phyloP scores from a whole-genome alignment of 2,888 invertebrate species.

The Minunthozetes semirufus region DNA sequence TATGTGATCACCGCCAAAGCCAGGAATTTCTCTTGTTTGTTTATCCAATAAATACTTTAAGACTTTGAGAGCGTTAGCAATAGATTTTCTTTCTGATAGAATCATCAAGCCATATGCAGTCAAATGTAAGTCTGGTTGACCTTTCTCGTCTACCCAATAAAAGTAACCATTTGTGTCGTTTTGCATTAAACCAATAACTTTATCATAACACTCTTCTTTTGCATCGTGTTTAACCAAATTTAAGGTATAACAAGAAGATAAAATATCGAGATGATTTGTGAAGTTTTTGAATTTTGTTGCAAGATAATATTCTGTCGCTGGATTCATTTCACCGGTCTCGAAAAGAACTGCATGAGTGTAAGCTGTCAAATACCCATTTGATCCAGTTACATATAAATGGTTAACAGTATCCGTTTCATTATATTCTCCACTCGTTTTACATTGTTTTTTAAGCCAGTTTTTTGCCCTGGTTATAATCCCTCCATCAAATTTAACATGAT shows the following conservation, averaged over 20 bases:
- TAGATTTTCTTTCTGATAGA: background rate
- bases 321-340: background rate
- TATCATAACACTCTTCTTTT: background rate
- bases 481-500: background rate
- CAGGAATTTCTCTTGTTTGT: no score
- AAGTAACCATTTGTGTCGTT: background rate
- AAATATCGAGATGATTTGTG: background rate
- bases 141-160: background rate
- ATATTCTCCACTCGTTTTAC: background rate
- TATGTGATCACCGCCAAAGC: no score
- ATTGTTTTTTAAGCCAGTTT: background rate
- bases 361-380: background rate
- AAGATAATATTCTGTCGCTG: background rate
- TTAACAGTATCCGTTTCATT: background rate
- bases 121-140: background rate
- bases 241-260: background rate
- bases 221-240: no score
- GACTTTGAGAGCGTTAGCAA: background rate
- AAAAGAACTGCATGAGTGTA: background rate
- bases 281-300: background rate
- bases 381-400: background rate
- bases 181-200: background rate
- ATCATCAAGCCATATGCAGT: conserved; percentile 2
- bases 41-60: background rate
- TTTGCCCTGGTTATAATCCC: background rate